Percentiles rank a stretch among this genome's conserved stretches.
These are phyloP conservation scores for Taeniopygia guttata DNA, from an alignment of 2,797 vertebrate genomes.

Conservation along the genomic window DNA sequence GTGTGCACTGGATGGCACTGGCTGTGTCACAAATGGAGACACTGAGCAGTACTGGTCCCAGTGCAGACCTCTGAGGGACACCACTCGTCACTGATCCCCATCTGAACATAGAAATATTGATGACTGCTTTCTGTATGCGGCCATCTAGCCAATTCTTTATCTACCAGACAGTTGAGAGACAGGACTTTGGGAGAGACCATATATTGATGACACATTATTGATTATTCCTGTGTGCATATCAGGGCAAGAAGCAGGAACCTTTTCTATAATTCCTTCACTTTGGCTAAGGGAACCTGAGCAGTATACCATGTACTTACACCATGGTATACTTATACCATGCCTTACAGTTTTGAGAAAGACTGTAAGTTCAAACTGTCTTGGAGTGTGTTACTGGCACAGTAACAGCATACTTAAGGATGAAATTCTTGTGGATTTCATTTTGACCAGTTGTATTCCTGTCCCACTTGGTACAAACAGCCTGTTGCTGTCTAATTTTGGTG, in stretches of 20 bases:
- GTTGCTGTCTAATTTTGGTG: background rate
- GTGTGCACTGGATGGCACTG: background rate
- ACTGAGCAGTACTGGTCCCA: background rate
- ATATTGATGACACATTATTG: background rate
- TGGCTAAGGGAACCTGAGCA: background rate
- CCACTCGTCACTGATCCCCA: background rate
- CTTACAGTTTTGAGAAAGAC: background rate
- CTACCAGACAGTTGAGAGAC: accelerated
- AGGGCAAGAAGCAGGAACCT: background rate
- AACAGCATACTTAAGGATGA: background rate
- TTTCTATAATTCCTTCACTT: background rate
- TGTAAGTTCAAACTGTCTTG: background rate
- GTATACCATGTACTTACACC: accelerated
- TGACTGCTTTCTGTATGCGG: accelerated
- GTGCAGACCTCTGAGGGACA: accelerated
- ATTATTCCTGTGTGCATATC: background rate
- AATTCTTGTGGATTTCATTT: background rate
- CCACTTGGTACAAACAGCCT: background rate
- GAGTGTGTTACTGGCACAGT: background rate
- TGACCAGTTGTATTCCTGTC: background rate
- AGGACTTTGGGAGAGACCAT: background rate
- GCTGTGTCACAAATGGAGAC: background rate
- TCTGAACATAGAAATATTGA: background rate
- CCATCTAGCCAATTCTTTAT: background rate
- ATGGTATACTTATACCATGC: too few species aligned